A percentile compares a stretch with the other conserved stretches of the same genome.
Evolutionary conservation across 2,888 invertebrate genomes (phyloP).

Genomic region (Baronia brevicornis): DNA sequence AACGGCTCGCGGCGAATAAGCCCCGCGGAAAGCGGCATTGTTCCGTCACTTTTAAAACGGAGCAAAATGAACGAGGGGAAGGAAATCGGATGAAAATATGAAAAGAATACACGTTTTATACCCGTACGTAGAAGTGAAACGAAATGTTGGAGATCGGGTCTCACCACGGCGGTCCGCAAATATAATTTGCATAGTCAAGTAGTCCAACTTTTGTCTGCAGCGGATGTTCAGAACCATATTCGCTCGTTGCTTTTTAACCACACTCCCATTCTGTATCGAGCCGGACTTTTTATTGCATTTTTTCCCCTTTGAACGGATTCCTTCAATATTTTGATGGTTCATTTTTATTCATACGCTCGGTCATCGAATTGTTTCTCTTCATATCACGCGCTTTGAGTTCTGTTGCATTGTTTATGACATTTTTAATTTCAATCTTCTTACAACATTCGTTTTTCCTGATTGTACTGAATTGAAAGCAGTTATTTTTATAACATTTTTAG

Average conservation of each 20-base stretch:
- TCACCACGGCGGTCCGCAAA: slow-evolving; percentile 72
- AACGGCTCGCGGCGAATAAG: slow-evolving; percentile 70
- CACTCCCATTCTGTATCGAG: slow-evolving; percentile 67
- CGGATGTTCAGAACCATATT: slow-evolving; percentile 73
- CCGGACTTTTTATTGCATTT: slow-evolving; percentile 69
- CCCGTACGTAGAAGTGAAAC: slow-evolving; percentile 64
- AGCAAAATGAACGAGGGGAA: slow-evolving; percentile 71
- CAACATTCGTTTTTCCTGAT: slow-evolving; percentile 5
- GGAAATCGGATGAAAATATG: slow-evolving; percentile 76
- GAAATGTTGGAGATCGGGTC: slow-evolving; percentile 71
- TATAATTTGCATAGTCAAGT: slow-evolving; percentile 77
- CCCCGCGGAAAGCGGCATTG: slow-evolving; percentile 69
- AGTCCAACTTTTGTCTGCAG: slow-evolving; percentile 72
- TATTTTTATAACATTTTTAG: slow-evolving; percentile 3
- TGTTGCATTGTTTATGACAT: slow-evolving; percentile 34
- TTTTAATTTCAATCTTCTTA: no score
- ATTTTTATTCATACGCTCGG: slow-evolving; percentile 70
- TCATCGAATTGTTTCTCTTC: slow-evolving; percentile 70
- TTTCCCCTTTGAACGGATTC: slow-evolving; percentile 74
- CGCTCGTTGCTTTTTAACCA: slow-evolving; percentile 73
- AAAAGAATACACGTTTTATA: slow-evolving; percentile 70
- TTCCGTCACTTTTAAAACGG: slow-evolving; percentile 72
- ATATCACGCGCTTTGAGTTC: slow-evolving; percentile 44
- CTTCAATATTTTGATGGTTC: slow-evolving; percentile 73
- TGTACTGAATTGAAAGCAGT: slow-evolving; percentile 5